Evolutionary conservation across 2,113 vertebrate species (phyloP), one percentile per base, ranked within the genome.

Genomic region (Platichthys flesus): DNA sequence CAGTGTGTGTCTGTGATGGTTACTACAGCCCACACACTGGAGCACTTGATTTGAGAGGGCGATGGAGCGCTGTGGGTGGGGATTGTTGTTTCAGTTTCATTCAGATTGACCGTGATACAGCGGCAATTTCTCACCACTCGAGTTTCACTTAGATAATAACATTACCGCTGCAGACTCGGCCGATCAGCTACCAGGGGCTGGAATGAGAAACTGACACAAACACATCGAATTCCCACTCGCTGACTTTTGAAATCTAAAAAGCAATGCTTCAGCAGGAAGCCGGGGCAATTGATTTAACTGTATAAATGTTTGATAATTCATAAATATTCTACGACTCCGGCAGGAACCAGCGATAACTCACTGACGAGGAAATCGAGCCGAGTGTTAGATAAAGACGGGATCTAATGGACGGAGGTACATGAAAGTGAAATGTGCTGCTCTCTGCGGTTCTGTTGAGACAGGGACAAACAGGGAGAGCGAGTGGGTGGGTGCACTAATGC

Each of bases 61-160:
- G 60, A 59, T 49, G 70, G 64, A 68, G 82, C 75, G 66, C 85
- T 82, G 79, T 76, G 76, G 21, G 74, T 47, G 14, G 47, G 68
- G 37, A 15, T 61, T 77, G 78, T 83, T 85, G 80, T 86, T 85
- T 85, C 87, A 72, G 26, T 82, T 84, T 85, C 54, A 82, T 86
- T 83, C 82, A 82, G 88, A 90, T 77, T 73, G 78, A 73, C 24
- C 71, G 82, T 74, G 84, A 81, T 88, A 65, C 70, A 20, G 71
- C 7, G 5, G 83, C 85, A 84, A 78, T 85, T 82, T 85, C 74
- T 82, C 84, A 73, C 74, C 81, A 71, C 77, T 81, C 72, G 73
- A 90, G 78, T 76, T 66, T 88, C 83, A 80, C 67, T 72, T 60
- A 74, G 73, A 88, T 86, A 85, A 86, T 69, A 71, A 61, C 79